These are phyloP conservation scores for Tylochromis polylepis DNA, from an alignment of 2,113 vertebrate genomes.

Conservation along the genomic window DNA sequence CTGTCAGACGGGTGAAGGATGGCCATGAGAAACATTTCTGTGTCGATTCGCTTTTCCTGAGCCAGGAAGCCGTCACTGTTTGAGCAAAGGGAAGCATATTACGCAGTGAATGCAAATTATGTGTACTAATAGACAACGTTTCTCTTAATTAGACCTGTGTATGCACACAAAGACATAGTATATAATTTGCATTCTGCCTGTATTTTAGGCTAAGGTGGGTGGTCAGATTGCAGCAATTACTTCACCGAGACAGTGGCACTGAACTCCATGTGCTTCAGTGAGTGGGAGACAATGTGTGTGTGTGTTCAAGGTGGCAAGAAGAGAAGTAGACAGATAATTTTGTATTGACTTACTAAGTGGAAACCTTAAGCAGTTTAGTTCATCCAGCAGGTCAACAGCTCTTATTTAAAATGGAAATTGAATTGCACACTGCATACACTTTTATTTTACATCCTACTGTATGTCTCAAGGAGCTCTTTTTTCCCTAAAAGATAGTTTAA, in stretches of 20 bases:
- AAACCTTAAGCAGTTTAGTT: conserved; percentile 4
- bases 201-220: not conserved
- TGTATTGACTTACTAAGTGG: conserved; percentile 2
- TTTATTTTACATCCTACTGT: not conserved
- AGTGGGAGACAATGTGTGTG: not conserved
- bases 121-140: not conserved
- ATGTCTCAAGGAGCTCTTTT: not conserved
- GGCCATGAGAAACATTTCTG: not conserved
- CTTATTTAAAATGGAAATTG: conserved; percentile 16
- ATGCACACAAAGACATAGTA: not conserved
- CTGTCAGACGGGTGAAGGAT: not conserved
- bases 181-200: not conserved
- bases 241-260: not conserved
- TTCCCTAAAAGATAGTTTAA: not conserved
- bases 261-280: not conserved
- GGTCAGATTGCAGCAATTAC: conserved; percentile 14
- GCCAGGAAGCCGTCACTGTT: not conserved
- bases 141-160: not conserved
- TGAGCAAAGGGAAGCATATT: not conserved
- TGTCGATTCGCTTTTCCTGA: not conserved
- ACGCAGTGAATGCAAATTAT: conserved; percentile 2
- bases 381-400: not conserved
- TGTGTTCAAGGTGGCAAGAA: conserved; percentile 16
- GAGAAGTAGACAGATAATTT: not conserved
- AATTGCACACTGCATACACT: not conserved